Conservation (phyloP, 1,140 invertebrate genomes). For the Neodiprion virginianus region DNA sequence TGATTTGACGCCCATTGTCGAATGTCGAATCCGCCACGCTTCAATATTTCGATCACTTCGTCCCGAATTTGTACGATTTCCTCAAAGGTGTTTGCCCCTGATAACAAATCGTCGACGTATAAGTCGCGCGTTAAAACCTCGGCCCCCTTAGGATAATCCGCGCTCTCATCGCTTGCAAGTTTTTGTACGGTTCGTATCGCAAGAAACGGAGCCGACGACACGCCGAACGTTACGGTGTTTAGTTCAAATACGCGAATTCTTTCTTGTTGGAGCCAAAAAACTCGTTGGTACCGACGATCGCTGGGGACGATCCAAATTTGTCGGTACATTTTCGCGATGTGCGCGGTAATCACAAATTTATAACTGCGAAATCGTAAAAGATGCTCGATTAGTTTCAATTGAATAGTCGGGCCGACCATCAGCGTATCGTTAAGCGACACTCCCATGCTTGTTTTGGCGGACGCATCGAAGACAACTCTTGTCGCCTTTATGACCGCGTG, state of each 20-base stretch:
- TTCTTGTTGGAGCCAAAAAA: constrained; percentile 7
- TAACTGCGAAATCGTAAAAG: constrained; percentile 41
- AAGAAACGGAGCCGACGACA: constrained; percentile 45
- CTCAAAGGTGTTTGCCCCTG: constrained; percentile 43
- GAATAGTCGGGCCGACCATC: constrained; percentile 22
- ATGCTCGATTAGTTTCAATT: constrained; percentile 29
- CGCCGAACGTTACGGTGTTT: constrained; percentile 47
- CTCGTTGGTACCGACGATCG: constrained; percentile 15
- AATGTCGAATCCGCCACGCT: constrained; percentile 37
- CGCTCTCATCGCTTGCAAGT: constrained; percentile 36
- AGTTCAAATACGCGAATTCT: constrained; percentile 8
- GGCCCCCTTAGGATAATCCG: constrained; percentile 33
- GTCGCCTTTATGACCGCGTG: constrained; percentile 29
- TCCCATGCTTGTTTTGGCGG: constrained; percentile 12
- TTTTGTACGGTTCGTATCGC: constrained; percentile 46
- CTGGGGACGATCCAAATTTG: constrained; percentile 41
- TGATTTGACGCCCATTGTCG: constrained; percentile 42
- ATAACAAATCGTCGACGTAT: constrained; percentile 58
- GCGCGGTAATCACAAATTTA: constrained; percentile 36
- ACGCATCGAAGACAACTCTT: constrained; percentile 32
- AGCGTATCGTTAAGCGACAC: constrained; percentile 30
- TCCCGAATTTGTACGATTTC: constrained; percentile 37
- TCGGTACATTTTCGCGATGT: constrained; percentile 53
- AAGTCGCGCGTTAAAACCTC: constrained; percentile 42
- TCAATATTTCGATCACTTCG: constrained; percentile 29